phyloP scores from a whole-genome alignment of 2,888 invertebrate genomes.

The Andrena trimmerana region DNA sequence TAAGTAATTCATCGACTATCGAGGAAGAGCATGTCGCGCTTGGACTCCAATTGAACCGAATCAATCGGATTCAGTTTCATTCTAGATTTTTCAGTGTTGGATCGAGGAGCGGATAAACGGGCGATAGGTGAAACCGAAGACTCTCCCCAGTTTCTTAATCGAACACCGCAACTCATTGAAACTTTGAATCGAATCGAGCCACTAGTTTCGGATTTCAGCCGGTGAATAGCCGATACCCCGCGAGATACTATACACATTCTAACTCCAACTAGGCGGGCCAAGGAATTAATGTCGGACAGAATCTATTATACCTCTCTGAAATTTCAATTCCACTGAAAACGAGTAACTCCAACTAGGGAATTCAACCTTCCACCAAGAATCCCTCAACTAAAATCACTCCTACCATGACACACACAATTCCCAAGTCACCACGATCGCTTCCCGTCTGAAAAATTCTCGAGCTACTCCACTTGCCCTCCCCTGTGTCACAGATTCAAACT shows the following conservation, averaged over 20 bases:
- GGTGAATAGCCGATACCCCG: slow-evolving; percentile 37
- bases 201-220: slow-evolving; percentile 42
- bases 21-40: no score
- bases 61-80: not conserved
- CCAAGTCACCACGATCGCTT: no score
- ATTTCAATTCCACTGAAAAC: not conserved
- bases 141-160: slow-evolving; percentile 44
- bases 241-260: slow-evolving; percentile 27
- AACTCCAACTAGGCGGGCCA: slow-evolving; percentile 1
- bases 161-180: slow-evolving; percentile 55
- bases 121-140: slow-evolving; percentile 14
- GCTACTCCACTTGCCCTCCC: not conserved
- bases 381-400: not conserved
- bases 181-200: slow-evolving; percentile 56
- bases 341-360: not conserved
- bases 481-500: not conserved
- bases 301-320: slow-evolving; percentile 10
- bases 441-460: no score
- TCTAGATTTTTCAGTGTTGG: slow-evolving; percentile 22
- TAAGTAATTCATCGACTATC: no score
- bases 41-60: no score
- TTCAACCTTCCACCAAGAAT: not conserved
- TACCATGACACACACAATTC: not conserved
- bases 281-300: slow-evolving; percentile 38
- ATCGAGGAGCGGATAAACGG: not conserved